Evolutionary conservation across 2,888 invertebrate genomes (phyloP).

Genomic region (Clepsis dumicolana): DNA sequence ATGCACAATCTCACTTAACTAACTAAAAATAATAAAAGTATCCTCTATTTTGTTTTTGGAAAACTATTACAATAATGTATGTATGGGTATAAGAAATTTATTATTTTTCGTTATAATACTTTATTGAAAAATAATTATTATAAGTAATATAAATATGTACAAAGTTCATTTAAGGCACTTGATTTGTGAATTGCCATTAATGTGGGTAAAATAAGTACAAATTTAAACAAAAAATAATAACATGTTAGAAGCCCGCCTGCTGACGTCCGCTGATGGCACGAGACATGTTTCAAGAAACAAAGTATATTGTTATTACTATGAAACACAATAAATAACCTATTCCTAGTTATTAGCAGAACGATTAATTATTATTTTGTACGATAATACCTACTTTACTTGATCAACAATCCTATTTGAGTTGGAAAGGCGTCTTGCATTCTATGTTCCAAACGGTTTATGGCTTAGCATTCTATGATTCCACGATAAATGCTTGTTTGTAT

Average conservation of each 20-base stretch:
- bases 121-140: conserved; percentile 65
- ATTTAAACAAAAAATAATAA: conserved; percentile 71
- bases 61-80: conserved; percentile 68
- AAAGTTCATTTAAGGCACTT: conserved; percentile 81
- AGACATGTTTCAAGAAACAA: conserved; percentile 75
- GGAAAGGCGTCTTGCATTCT: conserved; percentile 18
- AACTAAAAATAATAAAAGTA: conserved; percentile 75
- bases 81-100: conserved; percentile 63
- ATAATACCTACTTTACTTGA: conserved; percentile 66
- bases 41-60: conserved; percentile 80
- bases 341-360: conserved; percentile 77
- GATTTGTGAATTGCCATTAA: conserved; percentile 73
- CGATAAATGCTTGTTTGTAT: conserved; percentile 59
- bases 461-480: conserved; percentile 55
- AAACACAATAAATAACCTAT: conserved; percentile 69
- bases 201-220: conserved; percentile 78
- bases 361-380: conserved; percentile 76
- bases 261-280: conserved; percentile 82
- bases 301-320: conserved; percentile 63
- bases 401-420: conserved; percentile 51
- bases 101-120: conserved; percentile 77
- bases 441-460: conserved; percentile 57
- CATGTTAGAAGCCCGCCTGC: conserved; percentile 72
- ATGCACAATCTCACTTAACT: conserved; percentile 85
- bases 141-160: conserved; percentile 75